Evolutionary conservation across 2,888 invertebrate genomes (phyloP), one percentile per base, ranked within the genome.

Genomic region (Scaptomyza polygonia): DNA sequence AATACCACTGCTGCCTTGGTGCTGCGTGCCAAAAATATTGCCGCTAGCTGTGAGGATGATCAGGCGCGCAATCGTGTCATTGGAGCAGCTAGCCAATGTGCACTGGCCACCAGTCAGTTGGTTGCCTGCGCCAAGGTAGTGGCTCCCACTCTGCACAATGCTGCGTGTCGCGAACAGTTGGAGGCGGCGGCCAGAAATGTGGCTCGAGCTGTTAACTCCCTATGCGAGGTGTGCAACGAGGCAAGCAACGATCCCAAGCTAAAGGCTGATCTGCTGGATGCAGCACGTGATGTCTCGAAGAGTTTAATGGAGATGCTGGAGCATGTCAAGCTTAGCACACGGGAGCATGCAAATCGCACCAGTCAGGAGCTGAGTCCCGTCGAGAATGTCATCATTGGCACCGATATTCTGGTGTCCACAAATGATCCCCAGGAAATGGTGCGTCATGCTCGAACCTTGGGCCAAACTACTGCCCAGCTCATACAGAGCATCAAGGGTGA

Each of bases 1-100:
- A 99, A 99, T 91, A 97, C 98, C 2, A 99, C 99, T 0, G 99
- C 99, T 0, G 97, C 97, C 1, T 92, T 99, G 53, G 99, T 99
- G 2, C 93, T 99, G 56, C 97, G 97, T 90, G 99, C 99, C 0
- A 99, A 99, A 93, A 97, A 97, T 86, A 98, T 99, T 71, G 98
- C 99, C 0, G 96, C 97, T 0, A 96, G 96, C 76, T 96, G 96
- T 88, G 94, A 94, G 48, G 96, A 96, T 80, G 92, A 92, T 39
- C 91, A 92, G 29, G 90, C 90, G 2, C 88, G 92, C 6, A 91
- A 91, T 76, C 89, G 90, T 82, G 97, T 99, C 47, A 99, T 99
- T 79, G 96, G 97, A 0, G 97, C 98, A 0, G 99, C 99, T 1
- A 99, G 99, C 0, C 96, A 98, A 90, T 98, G 98, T 91, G 99